Conservation (phyloP, 2,888 invertebrate genomes). For the Drosophila mayaguana region DNA sequence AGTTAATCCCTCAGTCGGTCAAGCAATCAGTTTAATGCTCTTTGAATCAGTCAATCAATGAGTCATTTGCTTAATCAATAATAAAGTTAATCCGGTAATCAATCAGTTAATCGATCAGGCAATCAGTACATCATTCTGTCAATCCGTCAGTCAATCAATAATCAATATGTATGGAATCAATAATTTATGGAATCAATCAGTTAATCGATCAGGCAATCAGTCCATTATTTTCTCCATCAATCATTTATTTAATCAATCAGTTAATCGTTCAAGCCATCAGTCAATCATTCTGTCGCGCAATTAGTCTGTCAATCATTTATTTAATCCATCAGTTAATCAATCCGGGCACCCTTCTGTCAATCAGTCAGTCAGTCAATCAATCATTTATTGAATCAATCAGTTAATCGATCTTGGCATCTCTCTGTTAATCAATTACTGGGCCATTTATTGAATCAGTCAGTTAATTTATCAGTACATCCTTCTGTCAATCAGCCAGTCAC, state of each 20-base stretch:
- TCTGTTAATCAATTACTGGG: too few relatives aligned
- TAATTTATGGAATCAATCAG: too few relatives aligned
- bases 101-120: neutral
- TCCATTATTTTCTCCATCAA: neutral
- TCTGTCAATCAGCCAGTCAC: too few relatives aligned
- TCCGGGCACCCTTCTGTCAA: neutral
- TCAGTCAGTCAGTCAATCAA: too few relatives aligned
- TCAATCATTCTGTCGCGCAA: too few relatives aligned
- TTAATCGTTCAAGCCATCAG: neutral
- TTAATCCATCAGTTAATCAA: neutral
- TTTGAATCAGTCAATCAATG: neutral
- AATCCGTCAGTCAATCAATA: neutral
- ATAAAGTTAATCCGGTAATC: neutral
- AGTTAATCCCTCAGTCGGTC: neutral
- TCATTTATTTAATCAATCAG: too few relatives aligned
- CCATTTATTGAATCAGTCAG: neutral
- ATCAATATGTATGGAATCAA: too few relatives aligned
- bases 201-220: neutral
- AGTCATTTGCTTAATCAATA: too few relatives aligned
- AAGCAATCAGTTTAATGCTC: neutral
- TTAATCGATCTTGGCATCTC: too few relatives aligned
- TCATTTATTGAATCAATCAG: too few relatives aligned
- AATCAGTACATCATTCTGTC: neutral
- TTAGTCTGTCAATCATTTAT: too few relatives aligned
- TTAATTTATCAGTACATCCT: neutral